Evolutionary conservation across 2,888 invertebrate species (phyloP).

Genomic region (Epistrophe eligans): DNA sequence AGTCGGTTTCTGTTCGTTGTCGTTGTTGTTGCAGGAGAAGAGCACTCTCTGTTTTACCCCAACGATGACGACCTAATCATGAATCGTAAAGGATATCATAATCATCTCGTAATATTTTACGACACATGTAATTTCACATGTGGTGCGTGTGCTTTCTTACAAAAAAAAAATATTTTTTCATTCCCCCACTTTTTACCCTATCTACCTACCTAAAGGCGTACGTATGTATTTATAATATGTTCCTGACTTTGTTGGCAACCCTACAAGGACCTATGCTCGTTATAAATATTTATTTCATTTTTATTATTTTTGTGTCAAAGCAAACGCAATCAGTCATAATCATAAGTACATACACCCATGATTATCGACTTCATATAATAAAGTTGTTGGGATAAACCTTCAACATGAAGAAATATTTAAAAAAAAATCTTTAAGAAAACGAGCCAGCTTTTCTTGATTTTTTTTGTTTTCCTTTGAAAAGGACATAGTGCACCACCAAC

Average conservation of each 20-base stretch:
- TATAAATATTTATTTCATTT: not conserved
- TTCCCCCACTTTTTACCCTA: not conserved
- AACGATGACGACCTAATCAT: slow-evolving; percentile 15
- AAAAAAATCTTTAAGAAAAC: slow-evolving; percentile 19
- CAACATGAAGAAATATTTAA: slow-evolving; percentile 20
- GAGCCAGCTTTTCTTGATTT: not conserved
- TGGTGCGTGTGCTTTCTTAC: slow-evolving; percentile 62
- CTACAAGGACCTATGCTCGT: slow-evolving; percentile 44
- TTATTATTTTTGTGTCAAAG: slow-evolving; percentile 47
- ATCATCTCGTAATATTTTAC: slow-evolving; percentile 79
- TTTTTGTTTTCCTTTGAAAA: not conserved
- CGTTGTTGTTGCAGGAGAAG: slow-evolving; percentile 24
- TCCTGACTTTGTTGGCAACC: slow-evolving; percentile 24
- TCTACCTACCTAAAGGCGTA: not conserved
- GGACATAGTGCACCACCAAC: slow-evolving; percentile 25
- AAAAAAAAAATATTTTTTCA: slow-evolving; percentile 1
- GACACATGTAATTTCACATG: slow-evolving; percentile 77
- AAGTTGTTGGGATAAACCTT: slow-evolving; percentile 33
- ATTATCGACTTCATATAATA: slow-evolving; percentile 54
- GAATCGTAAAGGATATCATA: slow-evolving; percentile 81
- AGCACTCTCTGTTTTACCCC: not conserved
- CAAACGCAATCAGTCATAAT: slow-evolving; percentile 71
- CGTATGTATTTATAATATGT: not conserved
- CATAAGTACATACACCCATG: slow-evolving; percentile 34
- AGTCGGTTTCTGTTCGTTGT: not conserved